Percentiles rank a stretch among this genome's conserved stretches.
Evolutionary conservation across 1,140 invertebrate species (phyloP).

Genomic region (Ostrea denselamellosa): DNA sequence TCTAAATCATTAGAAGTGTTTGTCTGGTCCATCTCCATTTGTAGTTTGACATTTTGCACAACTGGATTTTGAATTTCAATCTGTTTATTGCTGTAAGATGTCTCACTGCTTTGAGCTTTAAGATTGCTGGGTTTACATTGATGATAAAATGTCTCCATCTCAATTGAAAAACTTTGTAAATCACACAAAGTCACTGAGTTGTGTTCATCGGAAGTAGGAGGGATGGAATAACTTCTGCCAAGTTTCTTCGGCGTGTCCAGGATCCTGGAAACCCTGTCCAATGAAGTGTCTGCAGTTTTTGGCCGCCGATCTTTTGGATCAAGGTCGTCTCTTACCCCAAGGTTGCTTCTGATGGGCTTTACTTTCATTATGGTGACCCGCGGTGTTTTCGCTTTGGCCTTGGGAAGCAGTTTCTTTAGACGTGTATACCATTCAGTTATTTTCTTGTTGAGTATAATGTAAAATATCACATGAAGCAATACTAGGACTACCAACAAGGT

Average conservation of each 20-base stretch:
- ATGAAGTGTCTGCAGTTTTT: conserved; percentile 13
- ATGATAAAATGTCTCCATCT: conserved; percentile 11
- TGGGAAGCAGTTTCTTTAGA: not conserved
- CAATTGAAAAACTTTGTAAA: conserved; percentile 14
- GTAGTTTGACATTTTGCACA: conserved; percentile 26
- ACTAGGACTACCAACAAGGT: conserved; percentile 44
- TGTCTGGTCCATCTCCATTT: conserved; percentile 22
- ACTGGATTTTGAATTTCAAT: conserved; percentile 21
- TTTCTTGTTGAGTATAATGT: conserved; percentile 33
- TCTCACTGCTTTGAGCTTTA: not conserved
- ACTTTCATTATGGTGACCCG: conserved; percentile 34
- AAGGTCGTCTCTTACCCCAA: not conserved
- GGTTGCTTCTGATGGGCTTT: conserved; percentile 21
- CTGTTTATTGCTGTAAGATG: not conserved
- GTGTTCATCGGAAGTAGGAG: not conserved
- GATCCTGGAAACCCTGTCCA: not conserved
- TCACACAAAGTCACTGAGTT: not conserved
- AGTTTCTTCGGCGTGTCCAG: not conserved
- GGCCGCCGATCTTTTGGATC: not conserved
- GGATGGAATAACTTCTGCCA: not conserved
- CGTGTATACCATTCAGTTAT: conserved; percentile 8
- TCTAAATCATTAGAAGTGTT: not conserved
- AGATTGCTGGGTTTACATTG: not conserved
- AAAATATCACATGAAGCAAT: conserved; percentile 51
- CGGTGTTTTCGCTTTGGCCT: not conserved